Percentiles rank a stretch among this genome's conserved stretches.
These are phyloP conservation scores for Alca torda DNA, from an alignment of 2,797 vertebrate genomes.

Conservation along the genomic window DNA sequence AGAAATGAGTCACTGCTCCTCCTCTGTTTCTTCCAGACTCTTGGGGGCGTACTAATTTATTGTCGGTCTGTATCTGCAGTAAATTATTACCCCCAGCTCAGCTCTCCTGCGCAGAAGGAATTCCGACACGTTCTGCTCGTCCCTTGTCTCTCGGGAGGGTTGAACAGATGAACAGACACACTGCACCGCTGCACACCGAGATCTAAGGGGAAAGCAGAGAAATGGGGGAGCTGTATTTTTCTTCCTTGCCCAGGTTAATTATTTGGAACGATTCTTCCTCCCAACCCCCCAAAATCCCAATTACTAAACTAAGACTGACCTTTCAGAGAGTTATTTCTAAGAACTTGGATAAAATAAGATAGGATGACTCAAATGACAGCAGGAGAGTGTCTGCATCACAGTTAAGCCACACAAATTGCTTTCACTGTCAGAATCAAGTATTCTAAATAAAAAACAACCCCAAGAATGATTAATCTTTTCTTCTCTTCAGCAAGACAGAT, in stretches of 20 bases:
- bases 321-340: conserved; percentile 51
- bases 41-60: conserved; percentile 47
- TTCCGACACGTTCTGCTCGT: not conserved
- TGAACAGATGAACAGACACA: not conserved
- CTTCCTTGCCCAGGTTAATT: not conserved
- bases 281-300: conserved; percentile 15
- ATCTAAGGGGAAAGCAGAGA: not conserved
- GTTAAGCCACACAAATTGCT: conserved; percentile 2
- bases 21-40: conserved; percentile 59
- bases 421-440: not conserved
- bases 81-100: conserved; percentile 28
- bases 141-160: not conserved
- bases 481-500: not conserved
- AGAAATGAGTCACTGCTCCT: conserved; percentile 62
- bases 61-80: conserved; percentile 51
- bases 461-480: conserved; percentile 14
- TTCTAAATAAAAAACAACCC: not conserved
- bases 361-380: conserved; percentile 52
- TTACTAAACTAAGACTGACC: conserved; percentile 57
- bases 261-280: not conserved
- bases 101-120: not conserved
- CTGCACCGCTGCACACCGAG: not conserved
- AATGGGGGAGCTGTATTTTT: not conserved
- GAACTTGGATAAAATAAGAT: conserved; percentile 47
- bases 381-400: conserved; percentile 30